These are phyloP conservation scores for Salminus brasiliensis DNA, from an alignment of 2,113 vertebrate genomes.

Conservation along the genomic window DNA sequence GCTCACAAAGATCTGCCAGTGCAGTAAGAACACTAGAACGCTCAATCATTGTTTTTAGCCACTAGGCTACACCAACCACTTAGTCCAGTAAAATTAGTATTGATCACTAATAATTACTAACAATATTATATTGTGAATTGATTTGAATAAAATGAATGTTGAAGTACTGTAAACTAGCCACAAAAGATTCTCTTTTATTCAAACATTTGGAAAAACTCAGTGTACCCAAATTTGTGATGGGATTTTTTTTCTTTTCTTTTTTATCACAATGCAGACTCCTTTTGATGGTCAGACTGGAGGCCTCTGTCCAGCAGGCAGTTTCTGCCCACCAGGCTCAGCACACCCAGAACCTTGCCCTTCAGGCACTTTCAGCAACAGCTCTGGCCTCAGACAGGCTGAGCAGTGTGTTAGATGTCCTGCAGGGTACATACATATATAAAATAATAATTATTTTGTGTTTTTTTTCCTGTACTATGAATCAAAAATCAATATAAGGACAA, in stretches of 20 bases:
- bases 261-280: conserved; percentile 71
- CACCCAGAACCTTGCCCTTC: conserved; percentile 81
- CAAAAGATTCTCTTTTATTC: too few relatives aligned
- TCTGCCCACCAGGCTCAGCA: conserved; percentile 77
- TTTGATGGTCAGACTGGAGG: conserved; percentile 77
- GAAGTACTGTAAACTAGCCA: too few relatives aligned
- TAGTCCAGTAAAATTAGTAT: too few relatives aligned
- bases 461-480: not conserved
- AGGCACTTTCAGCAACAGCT: conserved; percentile 82
- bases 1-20: conserved; percentile 76
- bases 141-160: too few relatives aligned
- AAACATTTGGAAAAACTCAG: too few relatives aligned
- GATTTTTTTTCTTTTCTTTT: not conserved
- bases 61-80: too few relatives aligned
- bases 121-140: too few relatives aligned
- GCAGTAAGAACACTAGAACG: conserved; percentile 69
- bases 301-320: conserved; percentile 82
- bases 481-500: not conserved
- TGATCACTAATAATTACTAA: too few relatives aligned
- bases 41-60: too few relatives aligned
- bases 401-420: conserved; percentile 83
- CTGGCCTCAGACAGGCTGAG: conserved; percentile 68
- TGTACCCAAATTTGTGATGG: too few relatives aligned
- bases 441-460: too few relatives aligned
- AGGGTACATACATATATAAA: too few relatives aligned